These are phyloP conservation scores for Diarsia dahlii DNA, from an alignment of 2,888 invertebrate species.

Conservation along the genomic window DNA sequence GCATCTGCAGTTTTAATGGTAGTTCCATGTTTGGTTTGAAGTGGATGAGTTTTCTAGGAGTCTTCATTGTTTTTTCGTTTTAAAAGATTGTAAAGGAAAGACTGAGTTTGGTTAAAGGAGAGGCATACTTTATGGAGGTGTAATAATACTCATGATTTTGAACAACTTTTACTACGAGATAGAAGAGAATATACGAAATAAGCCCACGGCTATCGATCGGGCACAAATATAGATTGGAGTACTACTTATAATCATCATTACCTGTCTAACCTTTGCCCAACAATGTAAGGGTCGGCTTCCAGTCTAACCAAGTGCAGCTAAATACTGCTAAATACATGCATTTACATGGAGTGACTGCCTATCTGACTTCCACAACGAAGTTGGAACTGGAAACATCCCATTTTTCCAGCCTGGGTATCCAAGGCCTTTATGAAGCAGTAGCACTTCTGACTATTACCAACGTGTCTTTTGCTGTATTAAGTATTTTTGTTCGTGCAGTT, in stretches of 20 bases:
- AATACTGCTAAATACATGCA: too few species aligned
- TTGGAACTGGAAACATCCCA: background rate
- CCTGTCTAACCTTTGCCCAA: too few species aligned
- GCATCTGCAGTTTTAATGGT: constrained; percentile 45
- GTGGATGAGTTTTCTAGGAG: constrained; percentile 12
- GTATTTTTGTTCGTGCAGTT: too few species aligned
- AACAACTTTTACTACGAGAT: background rate
- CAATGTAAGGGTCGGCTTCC: too few species aligned
- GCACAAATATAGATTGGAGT: background rate
- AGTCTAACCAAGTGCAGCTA: too few species aligned
- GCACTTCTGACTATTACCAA: background rate
- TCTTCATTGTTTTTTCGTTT: constrained; percentile 8
- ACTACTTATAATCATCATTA: background rate
- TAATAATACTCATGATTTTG: background rate
- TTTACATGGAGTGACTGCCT: too few species aligned
- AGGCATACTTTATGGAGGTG: background rate
- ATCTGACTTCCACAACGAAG: too few species aligned
- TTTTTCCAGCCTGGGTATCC: background rate
- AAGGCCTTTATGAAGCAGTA: background rate
- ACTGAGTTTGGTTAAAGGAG: too few species aligned
- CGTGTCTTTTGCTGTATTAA: background rate
- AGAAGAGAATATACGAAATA: background rate
- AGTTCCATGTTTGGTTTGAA: constrained; percentile 17
- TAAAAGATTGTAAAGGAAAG: background rate
- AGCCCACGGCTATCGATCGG: background rate